A percentile compares a stretch with the other conserved stretches of the same genome.
Evolutionary conservation across 2,113 vertebrate species (phyloP).

Genomic region (Copsychus sechellarum): DNA sequence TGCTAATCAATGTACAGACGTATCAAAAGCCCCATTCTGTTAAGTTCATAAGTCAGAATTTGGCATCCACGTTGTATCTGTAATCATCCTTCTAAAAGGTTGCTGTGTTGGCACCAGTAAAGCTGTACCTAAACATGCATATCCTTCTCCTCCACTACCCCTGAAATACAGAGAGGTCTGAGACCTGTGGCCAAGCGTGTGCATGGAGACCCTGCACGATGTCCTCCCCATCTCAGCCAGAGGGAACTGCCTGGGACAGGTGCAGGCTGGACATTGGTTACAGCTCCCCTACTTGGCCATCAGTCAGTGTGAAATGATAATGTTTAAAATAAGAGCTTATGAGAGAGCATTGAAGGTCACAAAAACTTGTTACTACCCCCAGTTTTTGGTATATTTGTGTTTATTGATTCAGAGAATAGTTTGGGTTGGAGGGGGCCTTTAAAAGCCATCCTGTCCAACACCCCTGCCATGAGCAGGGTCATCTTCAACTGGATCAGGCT

Average conservation of each 20-base stretch:
- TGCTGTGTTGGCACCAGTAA: neutral
- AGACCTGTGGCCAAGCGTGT: neutral
- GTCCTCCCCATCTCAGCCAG: neutral
- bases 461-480: neutral
- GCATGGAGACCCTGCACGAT: fast-evolving
- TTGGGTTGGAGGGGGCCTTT: neutral
- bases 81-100: neutral
- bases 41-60: neutral
- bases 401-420: neutral
- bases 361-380: neutral
- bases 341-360: neutral
- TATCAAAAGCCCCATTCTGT: fast-evolving
- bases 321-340: neutral
- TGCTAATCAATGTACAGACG: neutral
- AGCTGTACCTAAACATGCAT: fast-evolving
- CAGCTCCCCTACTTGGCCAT: neutral
- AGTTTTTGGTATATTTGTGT: neutral
- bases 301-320: neutral
- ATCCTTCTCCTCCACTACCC: neutral
- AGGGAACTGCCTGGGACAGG: neutral
- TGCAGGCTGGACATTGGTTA: neutral
- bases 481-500: neutral
- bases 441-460: neutral
- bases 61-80: neutral
- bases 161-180: neutral